These are phyloP conservation scores for Protonemura montana DNA, from an alignment of 2,888 invertebrate species.

Conservation along the genomic window DNA sequence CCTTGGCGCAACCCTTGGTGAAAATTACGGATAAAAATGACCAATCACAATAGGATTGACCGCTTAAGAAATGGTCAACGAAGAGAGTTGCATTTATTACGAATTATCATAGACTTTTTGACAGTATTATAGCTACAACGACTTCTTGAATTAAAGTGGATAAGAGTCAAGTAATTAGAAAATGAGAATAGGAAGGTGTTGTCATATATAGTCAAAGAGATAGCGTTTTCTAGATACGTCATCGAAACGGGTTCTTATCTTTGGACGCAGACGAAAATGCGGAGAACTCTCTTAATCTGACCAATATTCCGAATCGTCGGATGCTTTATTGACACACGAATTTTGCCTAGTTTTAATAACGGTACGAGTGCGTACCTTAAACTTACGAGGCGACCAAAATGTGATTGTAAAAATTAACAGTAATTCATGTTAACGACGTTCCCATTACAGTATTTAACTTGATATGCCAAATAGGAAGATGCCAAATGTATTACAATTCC, in stretches of 20 bases:
- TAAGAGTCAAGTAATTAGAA: too few species aligned
- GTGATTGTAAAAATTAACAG: neutral
- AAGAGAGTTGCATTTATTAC: neutral
- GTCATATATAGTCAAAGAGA: too few species aligned
- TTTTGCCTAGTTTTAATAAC: conserved; percentile 7
- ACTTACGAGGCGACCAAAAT: neutral
- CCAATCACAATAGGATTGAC: neutral
- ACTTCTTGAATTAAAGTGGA: neutral
- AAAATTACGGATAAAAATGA: neutral
- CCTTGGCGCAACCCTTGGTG: neutral
- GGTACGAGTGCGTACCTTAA: neutral
- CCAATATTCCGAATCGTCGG: neutral
- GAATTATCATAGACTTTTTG: neutral
- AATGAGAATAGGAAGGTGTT: too few species aligned
- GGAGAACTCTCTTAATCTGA: neutral
- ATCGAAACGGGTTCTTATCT: neutral
- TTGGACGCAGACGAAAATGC: neutral
- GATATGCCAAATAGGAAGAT: neutral
- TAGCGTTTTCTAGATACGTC: neutral
- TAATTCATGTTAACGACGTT: neutral
- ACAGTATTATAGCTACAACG: neutral
- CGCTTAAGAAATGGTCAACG: neutral
- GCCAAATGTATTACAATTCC: neutral
- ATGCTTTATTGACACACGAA: neutral
- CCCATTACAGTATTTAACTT: neutral